Conservation (phyloP, 2,888 invertebrate genomes). For the Epinotia demarniana region DNA sequence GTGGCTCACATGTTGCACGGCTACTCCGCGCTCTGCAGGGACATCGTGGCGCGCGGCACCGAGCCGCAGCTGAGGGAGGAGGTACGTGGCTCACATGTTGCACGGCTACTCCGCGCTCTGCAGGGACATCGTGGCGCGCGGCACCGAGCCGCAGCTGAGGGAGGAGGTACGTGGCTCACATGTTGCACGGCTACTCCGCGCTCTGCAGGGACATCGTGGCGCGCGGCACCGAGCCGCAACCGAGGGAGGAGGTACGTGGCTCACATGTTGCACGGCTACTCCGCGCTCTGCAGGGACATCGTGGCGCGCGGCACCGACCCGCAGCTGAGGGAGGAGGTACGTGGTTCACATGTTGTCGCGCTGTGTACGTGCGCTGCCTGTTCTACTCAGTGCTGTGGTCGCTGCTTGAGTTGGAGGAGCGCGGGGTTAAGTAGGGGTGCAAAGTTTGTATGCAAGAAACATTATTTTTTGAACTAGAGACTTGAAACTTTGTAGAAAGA, state of each 20-base stretch:
- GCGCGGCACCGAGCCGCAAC: slow-evolving; percentile 70
- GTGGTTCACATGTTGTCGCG: slow-evolving; percentile 1
- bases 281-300: slow-evolving; percentile 86
- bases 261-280: slow-evolving; percentile 85
- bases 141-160: slow-evolving; percentile 82
- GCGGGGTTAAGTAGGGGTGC: too few species aligned
- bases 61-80: slow-evolving; percentile 88
- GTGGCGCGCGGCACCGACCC: slow-evolving; percentile 61
- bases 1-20: slow-evolving; percentile 78
- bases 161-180: slow-evolving; percentile 85
- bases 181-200: slow-evolving; percentile 89
- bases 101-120: slow-evolving; percentile 90
- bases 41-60: slow-evolving; percentile 53
- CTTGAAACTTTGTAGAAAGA: too few species aligned
- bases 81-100: slow-evolving; percentile 76
- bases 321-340: slow-evolving; percentile 90
- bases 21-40: slow-evolving; percentile 89
- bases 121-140: slow-evolving; percentile 67
- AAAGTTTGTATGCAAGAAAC: too few species aligned
- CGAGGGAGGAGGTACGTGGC: slow-evolving; percentile 88
- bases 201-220: slow-evolving; percentile 82
- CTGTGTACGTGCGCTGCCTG: not conserved
- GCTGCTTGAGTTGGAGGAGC: slow-evolving; percentile 91
- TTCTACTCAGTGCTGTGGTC: slow-evolving; percentile 93
- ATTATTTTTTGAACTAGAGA: too few species aligned